Evolutionary conservation across 2,888 invertebrate genomes (phyloP).

Genomic region (Watsonalla binaria): DNA sequence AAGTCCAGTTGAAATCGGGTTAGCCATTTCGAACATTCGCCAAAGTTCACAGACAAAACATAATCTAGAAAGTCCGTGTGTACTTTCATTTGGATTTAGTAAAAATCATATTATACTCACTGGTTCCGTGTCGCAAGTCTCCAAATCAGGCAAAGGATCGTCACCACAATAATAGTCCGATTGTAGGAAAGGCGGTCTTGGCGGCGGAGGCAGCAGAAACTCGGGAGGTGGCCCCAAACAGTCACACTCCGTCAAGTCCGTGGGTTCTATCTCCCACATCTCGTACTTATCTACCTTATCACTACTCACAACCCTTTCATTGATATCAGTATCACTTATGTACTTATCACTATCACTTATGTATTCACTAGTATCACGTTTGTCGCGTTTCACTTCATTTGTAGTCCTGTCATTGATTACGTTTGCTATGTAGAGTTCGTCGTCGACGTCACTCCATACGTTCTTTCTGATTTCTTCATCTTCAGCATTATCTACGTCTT

Average conservation of each 20-base stretch:
- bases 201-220: constrained; percentile 86
- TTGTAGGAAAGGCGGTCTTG: constrained; percentile 84
- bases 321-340: constrained; percentile 69
- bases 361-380: constrained; percentile 67
- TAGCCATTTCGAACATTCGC: too few relatives aligned
- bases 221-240: constrained; percentile 87
- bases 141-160: constrained; percentile 83
- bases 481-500: constrained; percentile 31
- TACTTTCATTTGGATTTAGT: too few relatives aligned
- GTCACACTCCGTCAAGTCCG: constrained; percentile 85
- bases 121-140: constrained; percentile 87
- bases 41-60: too few relatives aligned
- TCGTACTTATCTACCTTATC: constrained; percentile 76
- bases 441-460: constrained; percentile 72
- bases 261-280: constrained; percentile 86
- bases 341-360: constrained; percentile 63
- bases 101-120: constrained; percentile 69
- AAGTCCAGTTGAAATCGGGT: too few relatives aligned
- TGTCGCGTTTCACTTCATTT: constrained; percentile 65
- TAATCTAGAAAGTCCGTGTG: too few relatives aligned
- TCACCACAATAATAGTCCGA: constrained; percentile 84
- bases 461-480: constrained; percentile 64
- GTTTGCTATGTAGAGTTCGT: constrained; percentile 74
- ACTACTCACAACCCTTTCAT: constrained; percentile 76
- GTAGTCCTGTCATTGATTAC: constrained; percentile 65